Evolutionary conservation across 2,113 vertebrate species (phyloP).

Genomic region (Neogale vison): DNA sequence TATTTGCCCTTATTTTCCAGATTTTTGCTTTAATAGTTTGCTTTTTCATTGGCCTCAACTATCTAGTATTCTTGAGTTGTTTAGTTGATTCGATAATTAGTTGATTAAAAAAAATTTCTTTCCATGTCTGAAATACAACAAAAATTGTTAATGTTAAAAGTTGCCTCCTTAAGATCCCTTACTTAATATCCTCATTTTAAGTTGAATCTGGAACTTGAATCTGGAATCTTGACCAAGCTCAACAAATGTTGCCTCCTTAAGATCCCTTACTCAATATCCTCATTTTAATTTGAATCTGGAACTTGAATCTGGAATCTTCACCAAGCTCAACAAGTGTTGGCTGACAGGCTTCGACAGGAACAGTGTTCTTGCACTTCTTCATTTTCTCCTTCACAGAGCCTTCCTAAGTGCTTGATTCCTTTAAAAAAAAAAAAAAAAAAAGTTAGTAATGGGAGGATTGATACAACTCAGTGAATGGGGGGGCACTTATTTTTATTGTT

Average conservation of each 20-base stretch:
- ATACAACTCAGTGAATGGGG: background rate
- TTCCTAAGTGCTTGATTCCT: background rate
- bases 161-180: background rate
- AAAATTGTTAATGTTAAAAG: background rate
- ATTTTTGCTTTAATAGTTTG: slow-evolving; percentile 11
- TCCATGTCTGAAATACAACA: background rate
- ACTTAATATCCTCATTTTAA: background rate
- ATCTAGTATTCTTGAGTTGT: background rate
- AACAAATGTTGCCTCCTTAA: background rate
- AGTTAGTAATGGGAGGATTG: background rate
- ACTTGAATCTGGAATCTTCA: background rate
- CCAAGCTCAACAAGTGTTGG: background rate
- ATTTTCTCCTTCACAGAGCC: background rate
- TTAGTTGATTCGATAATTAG: background rate
- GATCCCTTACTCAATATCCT: background rate
- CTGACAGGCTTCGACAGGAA: background rate
- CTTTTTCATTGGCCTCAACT: slow-evolving; percentile 1
- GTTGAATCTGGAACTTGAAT: background rate
- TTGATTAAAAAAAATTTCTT: background rate
- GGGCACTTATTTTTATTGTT: background rate
- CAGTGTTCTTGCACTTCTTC: background rate
- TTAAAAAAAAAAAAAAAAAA: background rate
- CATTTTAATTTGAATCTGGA: background rate
- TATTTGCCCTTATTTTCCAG: background rate
- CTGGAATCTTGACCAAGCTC: background rate